Evolutionary conservation across 2,888 invertebrate species (phyloP), one percentile per base, ranked within the genome.

Genomic region (Tenthredo livida): DNA sequence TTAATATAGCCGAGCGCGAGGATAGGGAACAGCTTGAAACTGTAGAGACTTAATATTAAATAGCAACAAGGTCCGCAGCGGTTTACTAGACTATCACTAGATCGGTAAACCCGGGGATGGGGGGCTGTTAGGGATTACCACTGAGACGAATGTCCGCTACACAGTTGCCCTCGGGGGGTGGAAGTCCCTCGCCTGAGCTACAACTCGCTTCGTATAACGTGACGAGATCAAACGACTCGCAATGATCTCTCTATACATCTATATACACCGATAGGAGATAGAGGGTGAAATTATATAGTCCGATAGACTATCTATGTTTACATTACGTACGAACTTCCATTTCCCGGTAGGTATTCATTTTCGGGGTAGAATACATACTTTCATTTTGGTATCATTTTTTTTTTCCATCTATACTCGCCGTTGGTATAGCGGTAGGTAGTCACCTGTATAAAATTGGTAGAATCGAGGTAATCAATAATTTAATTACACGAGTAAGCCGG

Each of bases 11-110:
- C 47, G 12, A 5, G 10, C 83, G 17, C 67, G 67, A 25, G 67
- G 15, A 33, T 29, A 29, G 17, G 67, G 33, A 83, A 83, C 83
- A 83, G 83, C 65, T 83, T 83, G 47, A 83, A 83, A 67, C 67
- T 70, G 47, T 83, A 65, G 5, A 73, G 70, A 67, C 29, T 67
- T 67, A 67, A 83, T 83, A 83, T 83, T 70, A 43, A 83, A 67
- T n/a, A 83, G 80, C 40, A 80, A 61, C 58, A 65, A 21, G 80
- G 80, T 58, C 37, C 33, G 9, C 37, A 21, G 12, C 40, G 58
- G 58, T 25, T 80, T 37, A 54, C n/a, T 29, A 54, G 17, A 33
- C 47, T 50, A 12, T 43, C 40, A 40, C 40, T 43, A 73, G 17
- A 67, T 40, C 43, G 21, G n/a, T n/a, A 43, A 12, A 73, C 17